phyloP scores from a whole-genome alignment of 2,797 vertebrate species.

The Girardinus metallicus region DNA sequence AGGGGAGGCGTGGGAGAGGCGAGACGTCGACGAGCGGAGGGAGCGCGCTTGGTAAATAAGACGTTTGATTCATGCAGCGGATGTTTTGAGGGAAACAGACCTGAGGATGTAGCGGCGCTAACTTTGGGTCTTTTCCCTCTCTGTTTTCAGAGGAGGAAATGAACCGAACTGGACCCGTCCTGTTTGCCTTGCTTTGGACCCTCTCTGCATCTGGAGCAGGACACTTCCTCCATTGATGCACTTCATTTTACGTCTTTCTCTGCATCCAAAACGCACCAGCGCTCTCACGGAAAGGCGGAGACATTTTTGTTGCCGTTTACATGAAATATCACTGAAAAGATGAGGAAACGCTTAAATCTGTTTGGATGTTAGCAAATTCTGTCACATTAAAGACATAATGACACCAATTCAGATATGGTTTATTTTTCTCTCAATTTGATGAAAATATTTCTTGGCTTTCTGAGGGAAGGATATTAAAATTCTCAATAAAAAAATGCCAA shows the following conservation, averaged over 20 bases:
- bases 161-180: conserved; percentile 66
- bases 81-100: conserved; percentile 86
- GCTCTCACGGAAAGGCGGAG: conserved; percentile 14
- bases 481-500: too few relatives aligned
- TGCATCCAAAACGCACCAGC: conserved; percentile 20
- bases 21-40: conserved; percentile 31
- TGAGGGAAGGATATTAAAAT: too few relatives aligned
- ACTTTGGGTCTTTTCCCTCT: conserved; percentile 46
- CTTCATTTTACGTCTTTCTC: conserved; percentile 47
- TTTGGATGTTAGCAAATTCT: conserved; percentile 18
- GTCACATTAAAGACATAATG: neutral
- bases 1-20: conserved; percentile 33
- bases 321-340: conserved; percentile 35
- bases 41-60: conserved; percentile 74
- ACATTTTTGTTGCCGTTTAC: neutral
- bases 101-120: conserved; percentile 74
- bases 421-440: neutral
- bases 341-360: conserved; percentile 11
- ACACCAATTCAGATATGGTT: neutral
- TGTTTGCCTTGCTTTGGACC: conserved; percentile 53
- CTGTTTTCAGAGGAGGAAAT: conserved; percentile 61
- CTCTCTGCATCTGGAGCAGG: conserved; percentile 62
- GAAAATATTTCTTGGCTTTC: neutral
- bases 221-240: conserved; percentile 70
- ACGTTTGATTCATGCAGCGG: conserved; percentile 82